Conservation (phyloP, 2,113 vertebrate genomes). For the Oryctolagus cuniculus region DNA sequence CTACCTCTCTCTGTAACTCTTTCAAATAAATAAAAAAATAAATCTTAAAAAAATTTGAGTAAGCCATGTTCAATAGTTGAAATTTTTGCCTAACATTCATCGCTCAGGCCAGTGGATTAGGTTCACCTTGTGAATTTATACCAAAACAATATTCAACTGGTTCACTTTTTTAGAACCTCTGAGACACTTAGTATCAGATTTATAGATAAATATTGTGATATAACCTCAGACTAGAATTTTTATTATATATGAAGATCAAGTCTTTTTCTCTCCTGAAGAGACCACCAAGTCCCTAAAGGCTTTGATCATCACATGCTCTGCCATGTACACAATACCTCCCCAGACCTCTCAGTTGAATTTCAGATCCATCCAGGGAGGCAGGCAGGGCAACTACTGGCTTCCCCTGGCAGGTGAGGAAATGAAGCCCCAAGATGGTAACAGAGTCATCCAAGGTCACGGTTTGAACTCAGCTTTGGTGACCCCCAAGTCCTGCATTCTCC, state of each 20-base stretch:
- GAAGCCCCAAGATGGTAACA: neutral
- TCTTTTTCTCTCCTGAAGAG: neutral
- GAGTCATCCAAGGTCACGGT: neutral
- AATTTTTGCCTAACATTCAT: constrained; percentile 2
- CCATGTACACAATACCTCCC: neutral
- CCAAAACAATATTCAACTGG: neutral
- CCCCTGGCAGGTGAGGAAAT: neutral
- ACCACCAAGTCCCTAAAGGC: neutral
- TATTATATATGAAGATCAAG: neutral
- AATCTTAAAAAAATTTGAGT: neutral
- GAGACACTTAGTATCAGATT: constrained; percentile 4
- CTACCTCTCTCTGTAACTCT: no score
- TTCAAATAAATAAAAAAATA: no score
- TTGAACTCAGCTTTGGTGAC: neutral
- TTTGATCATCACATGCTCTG: neutral
- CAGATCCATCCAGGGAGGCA: neutral
- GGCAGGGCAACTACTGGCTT: neutral
- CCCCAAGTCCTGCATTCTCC: neutral
- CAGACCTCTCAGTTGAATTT: neutral
- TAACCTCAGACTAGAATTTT: neutral
- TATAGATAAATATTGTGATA: constrained; percentile 44
- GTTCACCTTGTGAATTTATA: constrained; percentile 27
- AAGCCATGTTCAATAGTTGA: constrained; percentile 36
- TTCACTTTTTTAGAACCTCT: constrained; percentile 33
- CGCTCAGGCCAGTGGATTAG: neutral